Conservation (phyloP, 2,888 invertebrate species). For the Melanargia galathea region DNA sequence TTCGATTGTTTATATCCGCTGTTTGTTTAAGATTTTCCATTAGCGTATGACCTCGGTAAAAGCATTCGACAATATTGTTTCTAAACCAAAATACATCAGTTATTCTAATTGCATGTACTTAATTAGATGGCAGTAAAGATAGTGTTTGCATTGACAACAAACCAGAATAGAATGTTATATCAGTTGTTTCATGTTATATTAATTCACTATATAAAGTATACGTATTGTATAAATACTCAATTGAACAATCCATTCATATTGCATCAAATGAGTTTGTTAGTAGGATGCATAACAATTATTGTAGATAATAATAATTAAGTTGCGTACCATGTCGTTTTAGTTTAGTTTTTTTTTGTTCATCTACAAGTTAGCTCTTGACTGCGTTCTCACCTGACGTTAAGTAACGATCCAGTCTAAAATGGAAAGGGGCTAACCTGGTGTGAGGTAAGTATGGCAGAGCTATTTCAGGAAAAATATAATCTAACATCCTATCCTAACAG, state of each 20-base stretch:
- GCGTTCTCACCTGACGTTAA: no score
- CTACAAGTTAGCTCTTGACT: no score
- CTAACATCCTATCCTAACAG: no score
- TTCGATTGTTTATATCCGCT: neutral
- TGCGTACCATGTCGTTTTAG: no score
- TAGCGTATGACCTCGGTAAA: neutral
- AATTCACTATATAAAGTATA: neutral
- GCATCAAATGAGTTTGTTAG: neutral
- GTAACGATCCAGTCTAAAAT: no score
- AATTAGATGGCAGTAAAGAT: slow-evolving; percentile 36
- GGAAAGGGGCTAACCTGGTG: no score
- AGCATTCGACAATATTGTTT: slow-evolving; percentile 1
- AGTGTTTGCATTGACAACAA: slow-evolving; percentile 35
- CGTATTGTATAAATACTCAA: neutral
- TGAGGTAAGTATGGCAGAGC: no score
- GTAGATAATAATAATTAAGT: no score
- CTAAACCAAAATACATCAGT: slow-evolving; percentile 25
- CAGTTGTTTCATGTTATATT: slow-evolving; percentile 29
- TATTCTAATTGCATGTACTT: slow-evolving; percentile 37
- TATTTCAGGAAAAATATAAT: no score
- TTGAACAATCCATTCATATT: neutral
- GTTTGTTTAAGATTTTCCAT: slow-evolving; percentile 6
- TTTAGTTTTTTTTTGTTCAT: no score
- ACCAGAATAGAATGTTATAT: slow-evolving; percentile 27
- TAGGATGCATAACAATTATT: neutral